Conservation (phyloP, 2,888 invertebrate genomes). For the Heliconius hortense region DNA sequence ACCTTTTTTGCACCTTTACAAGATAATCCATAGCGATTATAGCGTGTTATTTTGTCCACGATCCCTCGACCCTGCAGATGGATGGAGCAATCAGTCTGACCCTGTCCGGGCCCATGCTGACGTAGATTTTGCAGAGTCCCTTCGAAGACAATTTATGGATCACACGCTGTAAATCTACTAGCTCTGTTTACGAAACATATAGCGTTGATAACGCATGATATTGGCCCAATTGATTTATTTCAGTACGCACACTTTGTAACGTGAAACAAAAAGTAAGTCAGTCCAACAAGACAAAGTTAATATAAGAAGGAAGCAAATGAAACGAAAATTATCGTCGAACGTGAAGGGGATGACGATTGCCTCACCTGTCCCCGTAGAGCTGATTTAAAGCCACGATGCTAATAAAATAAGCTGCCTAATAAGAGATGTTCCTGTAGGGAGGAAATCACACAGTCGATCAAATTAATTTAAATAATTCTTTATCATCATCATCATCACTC, state of each 20-base stretch:
- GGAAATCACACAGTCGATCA: conserved; percentile 30
- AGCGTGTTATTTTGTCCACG: conserved; percentile 68
- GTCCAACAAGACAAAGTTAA: conserved; percentile 26
- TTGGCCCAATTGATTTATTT: conserved; percentile 40
- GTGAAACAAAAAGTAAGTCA: conserved; percentile 3
- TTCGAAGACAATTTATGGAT: conserved; percentile 72
- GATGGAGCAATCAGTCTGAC: conserved; percentile 75
- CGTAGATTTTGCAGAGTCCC: conserved; percentile 63
- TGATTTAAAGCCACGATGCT: conserved; percentile 58
- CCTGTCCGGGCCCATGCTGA: conserved; percentile 66
- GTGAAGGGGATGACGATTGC: conserved; percentile 59
- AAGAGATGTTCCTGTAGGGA: conserved; percentile 47
- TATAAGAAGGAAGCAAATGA: conserved; percentile 35
- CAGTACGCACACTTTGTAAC: conserved; percentile 11
- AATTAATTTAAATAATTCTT: conserved; percentile 3
- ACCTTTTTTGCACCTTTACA: conserved; percentile 33
- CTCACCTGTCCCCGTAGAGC: conserved; percentile 54
- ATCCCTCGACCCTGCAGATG: conserved; percentile 64
- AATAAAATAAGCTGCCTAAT: conserved; percentile 64
- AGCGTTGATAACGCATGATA: conserved; percentile 43
- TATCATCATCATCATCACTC: not conserved
- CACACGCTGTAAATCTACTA: conserved; percentile 68
- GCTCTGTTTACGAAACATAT: conserved; percentile 62
- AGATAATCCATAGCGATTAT: conserved; percentile 51
- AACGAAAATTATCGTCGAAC: conserved; percentile 56